Conservation (phyloP, 1,140 invertebrate genomes). For the Sipha flava region DNA sequence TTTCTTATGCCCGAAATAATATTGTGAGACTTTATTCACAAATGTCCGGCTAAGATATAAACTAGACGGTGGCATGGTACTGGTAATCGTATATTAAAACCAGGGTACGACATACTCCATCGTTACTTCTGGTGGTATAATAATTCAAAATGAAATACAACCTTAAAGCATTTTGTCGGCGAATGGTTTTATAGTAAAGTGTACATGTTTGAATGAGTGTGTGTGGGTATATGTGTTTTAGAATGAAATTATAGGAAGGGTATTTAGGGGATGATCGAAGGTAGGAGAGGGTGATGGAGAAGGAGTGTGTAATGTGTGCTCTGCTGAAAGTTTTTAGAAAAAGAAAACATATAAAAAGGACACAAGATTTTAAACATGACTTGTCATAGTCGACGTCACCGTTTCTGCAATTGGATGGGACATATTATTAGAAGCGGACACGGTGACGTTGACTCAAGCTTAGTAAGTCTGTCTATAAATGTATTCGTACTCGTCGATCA, state of each 20-base stretch:
- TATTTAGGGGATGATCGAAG: neutral
- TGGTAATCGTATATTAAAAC: neutral
- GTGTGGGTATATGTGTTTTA: neutral
- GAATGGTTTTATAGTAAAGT: neutral
- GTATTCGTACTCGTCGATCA: too few species aligned
- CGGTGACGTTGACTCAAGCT: too few species aligned
- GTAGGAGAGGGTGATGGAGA: neutral
- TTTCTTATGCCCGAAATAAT: neutral
- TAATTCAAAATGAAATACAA: slow-evolving; percentile 26
- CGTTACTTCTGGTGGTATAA: neutral
- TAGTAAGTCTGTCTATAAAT: too few species aligned
- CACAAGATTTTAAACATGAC: neutral
- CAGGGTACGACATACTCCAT: neutral
- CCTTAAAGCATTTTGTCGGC: slow-evolving; percentile 2
- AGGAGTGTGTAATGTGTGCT: neutral
- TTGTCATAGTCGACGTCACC: neutral
- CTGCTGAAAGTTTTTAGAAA: neutral
- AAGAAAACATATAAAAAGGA: neutral
- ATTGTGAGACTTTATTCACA: neutral
- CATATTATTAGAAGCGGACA: too few species aligned
- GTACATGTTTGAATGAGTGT: neutral
- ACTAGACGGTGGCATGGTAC: neutral
- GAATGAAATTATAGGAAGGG: neutral
- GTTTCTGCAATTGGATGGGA: too few species aligned
- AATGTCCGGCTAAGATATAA: neutral